phyloP scores from a whole-genome alignment of 2,113 vertebrate genomes.

The Crotophaga sulcirostris region DNA sequence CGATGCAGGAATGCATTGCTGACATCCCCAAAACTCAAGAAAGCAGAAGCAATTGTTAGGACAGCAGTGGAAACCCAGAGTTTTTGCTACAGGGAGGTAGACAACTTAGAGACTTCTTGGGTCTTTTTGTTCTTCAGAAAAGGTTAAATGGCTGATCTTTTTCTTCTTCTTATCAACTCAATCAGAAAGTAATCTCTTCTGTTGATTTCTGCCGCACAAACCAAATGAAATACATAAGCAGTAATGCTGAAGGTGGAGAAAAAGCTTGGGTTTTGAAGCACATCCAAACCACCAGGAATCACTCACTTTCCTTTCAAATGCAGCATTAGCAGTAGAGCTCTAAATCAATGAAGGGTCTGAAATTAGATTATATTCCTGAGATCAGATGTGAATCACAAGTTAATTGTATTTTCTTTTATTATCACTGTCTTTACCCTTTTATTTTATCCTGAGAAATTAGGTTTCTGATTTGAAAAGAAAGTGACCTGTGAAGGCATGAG shows the following conservation, averaged over 20 bases:
- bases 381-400: constrained; percentile 68
- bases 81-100: background rate
- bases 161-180: background rate
- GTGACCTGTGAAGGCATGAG: constrained; percentile 48
- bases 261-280: background rate
- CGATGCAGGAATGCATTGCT: background rate
- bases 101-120: background rate
- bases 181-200: background rate
- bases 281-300: constrained; percentile 49
- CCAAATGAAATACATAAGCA: background rate
- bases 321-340: constrained; percentile 50
- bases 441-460: constrained; percentile 57
- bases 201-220: constrained; percentile 25
- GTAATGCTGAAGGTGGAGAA: background rate
- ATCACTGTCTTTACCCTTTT: constrained; percentile 56
- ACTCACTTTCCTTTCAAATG: constrained; percentile 56
- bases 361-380: constrained; percentile 64
- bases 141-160: constrained; percentile 8
- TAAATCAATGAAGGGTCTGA: constrained; percentile 63
- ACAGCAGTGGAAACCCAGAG: background rate
- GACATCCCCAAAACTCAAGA: background rate
- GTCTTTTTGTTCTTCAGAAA: background rate
- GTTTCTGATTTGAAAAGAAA: constrained; percentile 19
- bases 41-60: background rate
- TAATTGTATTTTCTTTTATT: constrained; percentile 65